Evolutionary conservation across 1,140 invertebrate species (phyloP).

Genomic region (Trichogramma pretiosum): DNA sequence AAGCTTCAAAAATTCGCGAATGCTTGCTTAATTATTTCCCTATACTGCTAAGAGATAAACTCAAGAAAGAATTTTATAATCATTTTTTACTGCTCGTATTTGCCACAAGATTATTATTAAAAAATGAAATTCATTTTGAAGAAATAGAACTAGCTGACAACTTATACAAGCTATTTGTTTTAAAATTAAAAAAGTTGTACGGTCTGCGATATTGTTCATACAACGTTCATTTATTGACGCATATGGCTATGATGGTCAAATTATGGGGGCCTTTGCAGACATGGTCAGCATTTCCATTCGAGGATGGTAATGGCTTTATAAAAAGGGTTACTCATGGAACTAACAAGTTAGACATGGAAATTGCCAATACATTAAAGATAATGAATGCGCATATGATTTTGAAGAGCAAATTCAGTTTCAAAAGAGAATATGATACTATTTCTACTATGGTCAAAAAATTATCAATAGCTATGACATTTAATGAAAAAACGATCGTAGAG

Average conservation of each 20-base stretch:
- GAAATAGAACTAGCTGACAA: conserved; percentile 8
- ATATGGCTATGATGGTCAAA: conserved; percentile 8
- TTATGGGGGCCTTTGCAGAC: conserved; percentile 10
- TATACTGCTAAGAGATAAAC: conserved; percentile 5
- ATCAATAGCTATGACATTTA: too few relatives aligned
- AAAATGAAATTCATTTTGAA: conserved; percentile 10
- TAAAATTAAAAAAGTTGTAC: conserved; percentile 10
- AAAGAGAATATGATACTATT: too few relatives aligned
- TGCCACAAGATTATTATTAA: conserved; percentile 10
- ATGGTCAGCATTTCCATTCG: conserved; percentile 15
- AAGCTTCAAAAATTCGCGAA: conserved; percentile 5
- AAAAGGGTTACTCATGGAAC: conserved; percentile 9
- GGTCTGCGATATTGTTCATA: conserved; percentile 13
- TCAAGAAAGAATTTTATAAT: conserved; percentile 13
- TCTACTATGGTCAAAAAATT: too few relatives aligned
- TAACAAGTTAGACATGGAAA: conserved; percentile 14
- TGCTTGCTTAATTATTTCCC: conserved; percentile 10
- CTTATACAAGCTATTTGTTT: conserved; percentile 5
- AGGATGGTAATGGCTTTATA: conserved; percentile 12
- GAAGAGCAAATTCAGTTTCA: conserved; percentile 4
- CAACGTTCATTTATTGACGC: conserved; percentile 16
- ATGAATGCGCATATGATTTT: conserved; percentile 9
- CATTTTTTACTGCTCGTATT: conserved; percentile 12
- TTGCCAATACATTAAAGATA: conserved; percentile 12
- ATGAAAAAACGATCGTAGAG: too few relatives aligned